Conservation (phyloP, 2,113 vertebrate species). For the Pontoporia blainvillei region DNA sequence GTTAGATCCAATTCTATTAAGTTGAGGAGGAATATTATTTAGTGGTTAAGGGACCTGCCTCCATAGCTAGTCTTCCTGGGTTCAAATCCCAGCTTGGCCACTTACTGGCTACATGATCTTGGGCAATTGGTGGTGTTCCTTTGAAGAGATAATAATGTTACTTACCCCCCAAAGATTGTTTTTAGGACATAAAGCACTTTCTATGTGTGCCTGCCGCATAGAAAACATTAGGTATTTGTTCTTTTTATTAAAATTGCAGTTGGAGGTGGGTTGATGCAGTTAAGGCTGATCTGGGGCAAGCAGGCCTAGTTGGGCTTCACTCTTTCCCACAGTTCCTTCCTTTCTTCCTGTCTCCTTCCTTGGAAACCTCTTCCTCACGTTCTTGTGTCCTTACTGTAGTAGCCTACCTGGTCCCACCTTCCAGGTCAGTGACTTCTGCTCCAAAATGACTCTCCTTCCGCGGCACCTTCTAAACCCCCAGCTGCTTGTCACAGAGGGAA, state of each 20-base stretch:
- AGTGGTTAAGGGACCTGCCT: background rate
- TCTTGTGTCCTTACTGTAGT: background rate
- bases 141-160: background rate
- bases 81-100: conserved; percentile 44
- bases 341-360: background rate
- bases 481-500: background rate
- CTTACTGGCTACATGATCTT: background rate
- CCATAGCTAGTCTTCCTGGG: background rate
- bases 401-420: background rate
- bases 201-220: background rate
- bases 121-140: background rate
- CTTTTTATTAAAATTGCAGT: conserved; percentile 12
- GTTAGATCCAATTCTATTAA: conserved; percentile 15
- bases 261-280: background rate
- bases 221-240: background rate
- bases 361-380: background rate
- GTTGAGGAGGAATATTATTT: conserved; percentile 38
- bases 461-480: background rate
- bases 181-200: background rate
- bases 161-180: background rate
- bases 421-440: background rate
- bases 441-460: background rate
- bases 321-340: background rate
- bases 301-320: background rate
- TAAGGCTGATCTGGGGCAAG: background rate